Evolutionary conservation across 2,888 invertebrate species (phyloP), one percentile per base, ranked within the genome.

Genomic region (Ormyrus thymus): DNA sequence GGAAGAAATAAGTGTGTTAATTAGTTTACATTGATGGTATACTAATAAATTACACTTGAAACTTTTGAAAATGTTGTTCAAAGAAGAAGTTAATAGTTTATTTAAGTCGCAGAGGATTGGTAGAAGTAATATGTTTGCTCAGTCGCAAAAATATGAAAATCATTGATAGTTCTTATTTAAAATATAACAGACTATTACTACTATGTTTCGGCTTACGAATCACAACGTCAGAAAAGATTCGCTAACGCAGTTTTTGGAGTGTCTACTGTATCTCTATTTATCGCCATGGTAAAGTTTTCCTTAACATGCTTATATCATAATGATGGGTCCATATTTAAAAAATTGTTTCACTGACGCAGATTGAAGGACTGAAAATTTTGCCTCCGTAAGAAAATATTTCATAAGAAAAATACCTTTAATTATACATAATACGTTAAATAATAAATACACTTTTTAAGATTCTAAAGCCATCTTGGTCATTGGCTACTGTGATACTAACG

Each of bases 381-480:
- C 65, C 11, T 13, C 7, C 65, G 77, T 77, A 65, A 59, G 55
- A 61, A 11, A 50, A 61, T 51, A 50, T 10, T 29, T 58, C 45
- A 0, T 58, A 48, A 7, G n/a, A 5, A 11, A n/a, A 48, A 45
- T 7, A 45, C 61, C 7, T 62, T 11, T 46, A 29, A 29, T 13
- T 15, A 51, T 51, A 53, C 29, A 29, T 29, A 29, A 29, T 29
- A 65, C 15, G 13, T 29, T 53, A 46, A 29, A 48, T 61, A 13
- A 48, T 48, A 6, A 43, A 55, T 13, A 9, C 8, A 29, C 29
- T 50, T 15, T 71, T 71, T n/a, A 15, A 77, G 71, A 71, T 77
- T 43, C 13, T 77, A 3, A 76, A 66, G 11, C 50, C 56, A 6
- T 77, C 71, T 11, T 77, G 76, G 76, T 70, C 76, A 6, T 6